Percentiles rank a stretch among this genome's conserved stretches.
phyloP scores from a whole-genome alignment of 1,140 invertebrate genomes.

The Drosophila lowei region DNA sequence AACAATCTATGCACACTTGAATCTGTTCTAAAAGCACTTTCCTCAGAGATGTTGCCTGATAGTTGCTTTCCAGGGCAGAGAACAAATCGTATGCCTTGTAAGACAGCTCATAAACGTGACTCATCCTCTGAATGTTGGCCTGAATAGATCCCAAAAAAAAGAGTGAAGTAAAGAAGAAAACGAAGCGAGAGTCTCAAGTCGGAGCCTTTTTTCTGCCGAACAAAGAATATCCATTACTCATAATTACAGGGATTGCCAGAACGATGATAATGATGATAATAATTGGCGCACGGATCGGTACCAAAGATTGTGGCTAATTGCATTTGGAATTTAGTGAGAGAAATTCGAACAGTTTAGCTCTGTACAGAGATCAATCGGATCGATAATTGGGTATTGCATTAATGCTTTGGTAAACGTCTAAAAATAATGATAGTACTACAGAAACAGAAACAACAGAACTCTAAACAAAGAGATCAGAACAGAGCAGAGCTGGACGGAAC shows the following conservation, averaged over 20 bases:
- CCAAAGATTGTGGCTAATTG: constrained; percentile 51
- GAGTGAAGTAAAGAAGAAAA: neutral
- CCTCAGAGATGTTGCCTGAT: too few relatives aligned
- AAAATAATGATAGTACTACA: constrained; percentile 22
- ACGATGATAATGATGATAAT: constrained; percentile 19
- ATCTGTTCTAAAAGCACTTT: too few relatives aligned
- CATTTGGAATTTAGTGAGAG: constrained; percentile 14
- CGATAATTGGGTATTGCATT: constrained; percentile 26
- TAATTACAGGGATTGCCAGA: constrained; percentile 40
- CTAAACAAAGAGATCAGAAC: too few relatives aligned
- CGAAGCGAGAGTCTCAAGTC: constrained; percentile 1
- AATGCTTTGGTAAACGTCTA: constrained; percentile 23
- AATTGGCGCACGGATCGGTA: constrained; percentile 44
- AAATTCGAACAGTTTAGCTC: constrained; percentile 22
- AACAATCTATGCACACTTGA: too few relatives aligned
- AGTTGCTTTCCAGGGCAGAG: too few relatives aligned
- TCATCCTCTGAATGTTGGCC: constrained; percentile 29
- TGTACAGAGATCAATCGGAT: constrained; percentile 25
- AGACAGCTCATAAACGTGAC: constrained; percentile 12
- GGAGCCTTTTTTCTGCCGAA: constrained; percentile 1
- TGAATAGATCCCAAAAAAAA: constrained; percentile 13
- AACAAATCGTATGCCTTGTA: constrained; percentile 10
- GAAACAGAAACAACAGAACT: too few relatives aligned
- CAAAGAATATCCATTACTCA: constrained; percentile 49
- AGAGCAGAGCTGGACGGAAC: too few relatives aligned